A percentile compares a stretch with the other conserved stretches of the same genome.
These are phyloP conservation scores for Paramuricea clavata DNA, from an alignment of 92 coral and sea anemone genomes.

Conservation along the genomic window DNA sequence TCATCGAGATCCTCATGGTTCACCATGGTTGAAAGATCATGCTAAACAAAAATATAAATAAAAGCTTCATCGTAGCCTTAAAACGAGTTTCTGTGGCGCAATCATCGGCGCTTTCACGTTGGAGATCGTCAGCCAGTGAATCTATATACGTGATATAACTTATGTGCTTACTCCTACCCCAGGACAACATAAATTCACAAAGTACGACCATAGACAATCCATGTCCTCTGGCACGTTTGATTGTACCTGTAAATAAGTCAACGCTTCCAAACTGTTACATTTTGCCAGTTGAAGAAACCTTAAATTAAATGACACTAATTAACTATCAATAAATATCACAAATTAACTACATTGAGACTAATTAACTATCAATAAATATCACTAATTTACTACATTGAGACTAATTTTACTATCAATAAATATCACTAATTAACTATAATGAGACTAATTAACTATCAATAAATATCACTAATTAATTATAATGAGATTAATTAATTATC, in stretches of 20 bases:
- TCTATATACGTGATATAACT: too few species aligned
- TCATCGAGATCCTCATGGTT: constrained; percentile 90
- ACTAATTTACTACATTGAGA: too few species aligned
- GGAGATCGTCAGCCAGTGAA: background rate
- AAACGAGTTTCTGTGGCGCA: too few species aligned
- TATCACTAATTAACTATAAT: background rate
- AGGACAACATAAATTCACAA: too few species aligned
- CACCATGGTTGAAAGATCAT: constrained; percentile 84
- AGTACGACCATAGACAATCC: too few species aligned
- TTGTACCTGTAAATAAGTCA: constrained; percentile 83
- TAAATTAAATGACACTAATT: background rate
- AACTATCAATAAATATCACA: background rate
- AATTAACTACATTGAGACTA: background rate
- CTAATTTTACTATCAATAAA: background rate
- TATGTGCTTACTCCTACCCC: too few species aligned
- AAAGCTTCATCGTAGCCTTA: too few species aligned
- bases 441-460: background rate
- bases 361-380: background rate
- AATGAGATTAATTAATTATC: too few species aligned
- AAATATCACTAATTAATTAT: too few species aligned
- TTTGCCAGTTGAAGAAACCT: constrained; percentile 87
- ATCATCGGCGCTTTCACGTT: background rate
- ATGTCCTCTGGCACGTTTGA: too few species aligned
- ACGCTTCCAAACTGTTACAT: constrained; percentile 77
- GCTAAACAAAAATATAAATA: constrained; percentile 45